These are phyloP conservation scores for Cryptus armator DNA, from an alignment of 2,888 invertebrate genomes.

Conservation along the genomic window DNA sequence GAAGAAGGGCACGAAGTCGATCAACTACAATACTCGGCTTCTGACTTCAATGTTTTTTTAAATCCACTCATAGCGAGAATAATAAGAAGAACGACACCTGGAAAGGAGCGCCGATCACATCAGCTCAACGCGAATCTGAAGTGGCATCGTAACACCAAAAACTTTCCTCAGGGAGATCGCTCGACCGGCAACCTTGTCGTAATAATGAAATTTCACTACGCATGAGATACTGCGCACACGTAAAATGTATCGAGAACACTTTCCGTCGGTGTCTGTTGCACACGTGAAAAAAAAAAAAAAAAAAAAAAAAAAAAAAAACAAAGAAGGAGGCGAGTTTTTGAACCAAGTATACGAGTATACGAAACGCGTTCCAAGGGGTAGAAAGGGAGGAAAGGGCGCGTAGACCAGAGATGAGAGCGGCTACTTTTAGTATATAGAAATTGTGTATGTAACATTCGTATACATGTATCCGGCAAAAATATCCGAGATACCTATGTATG, in stretches of 20 bases:
- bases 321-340: constrained; percentile 6
- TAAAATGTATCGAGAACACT: constrained; percentile 49
- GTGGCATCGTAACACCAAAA: constrained; percentile 36
- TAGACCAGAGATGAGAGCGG: constrained; percentile 42
- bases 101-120: constrained; percentile 23
- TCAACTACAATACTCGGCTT: constrained; percentile 27
- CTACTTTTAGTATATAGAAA: constrained; percentile 36
- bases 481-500: constrained; percentile 14
- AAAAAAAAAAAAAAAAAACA: constrained; percentile 33
- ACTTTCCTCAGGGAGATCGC: constrained; percentile 31
- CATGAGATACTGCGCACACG: constrained; percentile 47
- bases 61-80: neutral
- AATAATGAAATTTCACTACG: constrained; percentile 59
- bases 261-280: neutral
- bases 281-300: constrained; percentile 22
- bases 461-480: constrained; percentile 20
- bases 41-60: constrained; percentile 44
- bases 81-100: constrained; percentile 25
- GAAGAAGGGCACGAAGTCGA: constrained; percentile 42
- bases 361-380: constrained; percentile 14
- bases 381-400: constrained; percentile 22
- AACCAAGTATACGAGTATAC: constrained; percentile 1
- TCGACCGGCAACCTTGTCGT: constrained; percentile 22
- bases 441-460: constrained; percentile 35
- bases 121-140: constrained; percentile 25